These are phyloP conservation scores for Lamproptera curius DNA, from an alignment of 2,888 invertebrate species.

Conservation along the genomic window DNA sequence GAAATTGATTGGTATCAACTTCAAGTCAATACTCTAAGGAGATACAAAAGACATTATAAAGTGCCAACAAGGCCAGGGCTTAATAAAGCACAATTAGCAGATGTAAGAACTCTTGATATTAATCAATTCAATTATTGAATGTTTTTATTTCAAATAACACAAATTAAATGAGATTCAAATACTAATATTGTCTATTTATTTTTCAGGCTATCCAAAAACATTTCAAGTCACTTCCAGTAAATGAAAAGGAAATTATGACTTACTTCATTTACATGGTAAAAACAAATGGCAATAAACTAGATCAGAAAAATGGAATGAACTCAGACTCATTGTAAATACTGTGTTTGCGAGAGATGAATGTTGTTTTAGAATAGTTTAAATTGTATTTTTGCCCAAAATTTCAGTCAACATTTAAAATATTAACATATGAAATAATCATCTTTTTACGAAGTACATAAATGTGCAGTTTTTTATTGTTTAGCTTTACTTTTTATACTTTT, in stretches of 20 bases:
- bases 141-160: too few species aligned
- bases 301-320: constrained; percentile 88
- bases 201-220: constrained; percentile 93
- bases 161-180: background rate
- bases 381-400: constrained; percentile 43
- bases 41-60: constrained; percentile 96
- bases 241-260: constrained; percentile 95
- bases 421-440: background rate
- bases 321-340: constrained; percentile 75
- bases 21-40: constrained; percentile 94
- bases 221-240: constrained; percentile 95
- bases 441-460: constrained; percentile 6
- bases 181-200: background rate
- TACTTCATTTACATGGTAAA: constrained; percentile 98
- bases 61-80: constrained; percentile 93
- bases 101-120: constrained; percentile 79
- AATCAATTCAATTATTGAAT: too few species aligned
- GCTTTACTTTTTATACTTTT: constrained; percentile 4
- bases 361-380: constrained; percentile 41
- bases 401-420: constrained; percentile 39
- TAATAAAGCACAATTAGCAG: constrained; percentile 96
- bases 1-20: constrained; percentile 96
- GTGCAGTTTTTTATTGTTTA: background rate
- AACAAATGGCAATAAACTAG: constrained; percentile 92
- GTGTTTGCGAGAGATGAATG: constrained; percentile 42